These are phyloP conservation scores for Agelastica alni DNA, from an alignment of 2,888 invertebrate species.

Conservation along the genomic window DNA sequence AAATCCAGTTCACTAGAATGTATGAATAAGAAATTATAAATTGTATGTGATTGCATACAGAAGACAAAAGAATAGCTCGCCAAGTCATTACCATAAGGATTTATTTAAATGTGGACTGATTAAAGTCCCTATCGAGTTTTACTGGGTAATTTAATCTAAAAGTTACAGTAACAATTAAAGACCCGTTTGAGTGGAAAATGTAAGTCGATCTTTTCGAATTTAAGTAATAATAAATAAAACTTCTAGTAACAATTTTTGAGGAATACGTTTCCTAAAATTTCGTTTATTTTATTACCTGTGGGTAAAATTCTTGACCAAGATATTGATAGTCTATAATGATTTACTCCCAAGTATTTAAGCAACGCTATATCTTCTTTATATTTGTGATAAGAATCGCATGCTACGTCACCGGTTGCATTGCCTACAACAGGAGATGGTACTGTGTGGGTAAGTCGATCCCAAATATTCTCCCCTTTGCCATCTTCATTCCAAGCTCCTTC, in stretches of 20 bases:
- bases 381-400: conserved; percentile 69
- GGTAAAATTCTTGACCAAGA: conserved; percentile 20
- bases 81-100: no score
- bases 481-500: conserved; percentile 38
- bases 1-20: no score
- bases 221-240: background rate
- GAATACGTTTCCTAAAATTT: background rate
- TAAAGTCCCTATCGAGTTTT: no score
- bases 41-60: no score
- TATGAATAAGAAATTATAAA: no score
- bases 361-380: conserved; percentile 64
- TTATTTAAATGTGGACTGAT: no score
- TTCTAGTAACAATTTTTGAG: background rate
- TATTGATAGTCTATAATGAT: conserved; percentile 58
- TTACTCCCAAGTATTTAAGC: conserved; percentile 60
- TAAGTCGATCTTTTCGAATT: background rate
- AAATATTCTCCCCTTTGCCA: conserved; percentile 30
- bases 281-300: background rate
- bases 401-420: conserved; percentile 63
- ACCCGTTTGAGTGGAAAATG: no score
- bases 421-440: conserved; percentile 2
- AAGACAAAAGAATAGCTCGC: no score
- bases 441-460: conserved; percentile 12
- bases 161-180: no score
- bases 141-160: no score